Base-by-base conservation (phyloP, 30 jellyfish, hydroid and myxozoan species). In the Hydra vulgaris region DNA sequence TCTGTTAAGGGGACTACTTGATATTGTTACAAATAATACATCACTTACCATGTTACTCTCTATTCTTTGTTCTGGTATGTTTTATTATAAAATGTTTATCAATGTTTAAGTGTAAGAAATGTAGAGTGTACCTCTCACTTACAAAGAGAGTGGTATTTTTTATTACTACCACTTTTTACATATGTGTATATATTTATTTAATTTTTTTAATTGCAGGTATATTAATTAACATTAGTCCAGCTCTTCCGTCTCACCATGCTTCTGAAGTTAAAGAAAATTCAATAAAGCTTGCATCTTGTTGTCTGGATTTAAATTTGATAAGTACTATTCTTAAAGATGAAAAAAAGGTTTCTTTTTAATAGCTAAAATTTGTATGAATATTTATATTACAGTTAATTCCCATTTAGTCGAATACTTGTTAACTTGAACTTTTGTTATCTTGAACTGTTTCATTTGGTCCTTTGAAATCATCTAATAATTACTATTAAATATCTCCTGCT, bases 11-110 rank as follows among this genome's bases (percentile, higher is more conserved):
- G 83, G 67, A 26, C 24, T 75, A 17, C 0, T 75, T 8, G 25
- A 26, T 25, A 75, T 75, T 23, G 69, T 54, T 23, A 21, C 21
- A 26, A 75, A 26, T 1, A 53, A 27, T 17, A 75, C 66, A 26
- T 22, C 69, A 23, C 53, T 23, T 75, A n/a, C 53, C 74, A 26
- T 75, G 83, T 70, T 75, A 7, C 73, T 75, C n/a, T 53, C 83
- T 17, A 75, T 75, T 75, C 66, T 75, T n/a, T 75, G 26, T 5
- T 67, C 71, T 0, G 83, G 83, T 75, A 75, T 25, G 15, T 73
- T 21, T n/a, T 71, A n/a, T 71, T 71, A 18, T n/a, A n/a, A n/a
- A n/a, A n/a, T n/a, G n/a, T n/a, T n/a, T n/a, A n/a, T n/a, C n/a
- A n/a, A n/a, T n/a, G n/a, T n/a, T n/a, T n/a, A n/a, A n/a, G n/a